phyloP scores from a whole-genome alignment of 2,797 vertebrate species.

The Amblyopsis hoosieri region DNA sequence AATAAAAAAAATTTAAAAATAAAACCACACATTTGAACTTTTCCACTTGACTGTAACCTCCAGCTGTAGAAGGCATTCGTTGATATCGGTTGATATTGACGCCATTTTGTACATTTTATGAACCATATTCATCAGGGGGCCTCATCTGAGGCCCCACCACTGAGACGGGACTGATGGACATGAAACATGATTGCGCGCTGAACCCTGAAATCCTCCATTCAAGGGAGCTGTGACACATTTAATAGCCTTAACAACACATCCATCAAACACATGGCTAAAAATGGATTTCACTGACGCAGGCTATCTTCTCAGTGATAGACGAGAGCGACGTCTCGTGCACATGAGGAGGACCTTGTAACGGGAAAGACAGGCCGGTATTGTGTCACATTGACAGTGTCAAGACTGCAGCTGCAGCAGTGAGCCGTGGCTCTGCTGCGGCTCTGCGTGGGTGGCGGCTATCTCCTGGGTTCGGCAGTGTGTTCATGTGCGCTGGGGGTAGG shows the following conservation, averaged over 20 bases:
- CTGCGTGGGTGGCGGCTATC: slow-evolving; percentile 62
- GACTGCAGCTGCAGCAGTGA: slow-evolving; percentile 58
- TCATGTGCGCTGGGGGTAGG: slow-evolving; percentile 71
- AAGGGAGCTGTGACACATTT: neutral
- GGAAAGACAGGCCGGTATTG: slow-evolving; percentile 28
- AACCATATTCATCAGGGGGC: neutral
- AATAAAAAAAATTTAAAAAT: neutral
- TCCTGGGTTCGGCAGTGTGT: slow-evolving; percentile 65
- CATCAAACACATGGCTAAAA: too few species aligned
- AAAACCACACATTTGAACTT: too few species aligned
- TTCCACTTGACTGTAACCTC: too few species aligned
- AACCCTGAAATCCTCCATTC: neutral
- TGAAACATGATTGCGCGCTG: neutral
- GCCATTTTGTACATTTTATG: neutral
- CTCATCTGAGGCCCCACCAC: neutral
- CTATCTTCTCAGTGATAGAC: too few species aligned
- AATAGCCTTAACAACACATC: neutral
- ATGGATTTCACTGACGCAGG: too few species aligned
- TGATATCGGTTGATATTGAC: too few species aligned
- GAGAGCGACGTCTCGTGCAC: neutral
- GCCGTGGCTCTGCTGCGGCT: slow-evolving; percentile 46
- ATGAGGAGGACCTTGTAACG: slow-evolving; percentile 6
- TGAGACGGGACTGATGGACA: neutral
- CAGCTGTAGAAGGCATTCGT: too few species aligned
- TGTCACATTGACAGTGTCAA: slow-evolving; percentile 45